phyloP scores from a whole-genome alignment of 2,113 vertebrate genomes.

The Cebus imitator region DNA sequence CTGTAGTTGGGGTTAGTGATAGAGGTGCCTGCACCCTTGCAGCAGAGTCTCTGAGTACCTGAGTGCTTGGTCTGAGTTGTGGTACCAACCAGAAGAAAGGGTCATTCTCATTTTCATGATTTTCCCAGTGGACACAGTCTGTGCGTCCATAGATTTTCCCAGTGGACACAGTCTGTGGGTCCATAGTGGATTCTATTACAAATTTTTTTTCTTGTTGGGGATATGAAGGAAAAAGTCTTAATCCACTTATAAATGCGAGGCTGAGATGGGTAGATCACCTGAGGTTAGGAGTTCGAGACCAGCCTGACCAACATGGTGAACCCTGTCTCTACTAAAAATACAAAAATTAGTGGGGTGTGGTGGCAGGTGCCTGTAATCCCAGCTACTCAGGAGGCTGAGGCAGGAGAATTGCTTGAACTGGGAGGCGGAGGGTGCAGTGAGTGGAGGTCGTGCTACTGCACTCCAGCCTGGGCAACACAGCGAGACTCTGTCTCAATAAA shows the following conservation, averaged over 20 bases:
- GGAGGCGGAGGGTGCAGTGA: too few relatives aligned
- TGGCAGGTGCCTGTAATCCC: too few relatives aligned
- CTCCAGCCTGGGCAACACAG: too few relatives aligned
- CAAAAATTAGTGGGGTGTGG: too few relatives aligned
- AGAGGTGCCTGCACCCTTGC: background rate
- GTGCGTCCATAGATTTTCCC: background rate
- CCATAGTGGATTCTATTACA: background rate
- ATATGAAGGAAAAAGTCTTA: background rate
- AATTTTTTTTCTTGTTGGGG: background rate
- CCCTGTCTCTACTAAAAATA: too few relatives aligned
- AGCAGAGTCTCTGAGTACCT: background rate
- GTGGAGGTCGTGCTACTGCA: too few relatives aligned
- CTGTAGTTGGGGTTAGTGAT: background rate
- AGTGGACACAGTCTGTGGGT: background rate
- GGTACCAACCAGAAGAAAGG: background rate
- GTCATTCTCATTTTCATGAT: background rate
- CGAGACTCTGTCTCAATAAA: too few relatives aligned
- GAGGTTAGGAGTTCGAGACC: too few relatives aligned
- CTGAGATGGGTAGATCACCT: too few relatives aligned
- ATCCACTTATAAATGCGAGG: background rate
- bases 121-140: background rate
- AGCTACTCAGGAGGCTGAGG: too few relatives aligned
- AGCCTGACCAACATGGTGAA: too few relatives aligned
- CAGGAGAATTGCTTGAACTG: too few relatives aligned
- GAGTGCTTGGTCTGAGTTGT: background rate